A percentile compares a stretch with the other conserved stretches of the same genome.
Conservation (phyloP, 2,797 vertebrate species). For the Clamator glandarius region DNA sequence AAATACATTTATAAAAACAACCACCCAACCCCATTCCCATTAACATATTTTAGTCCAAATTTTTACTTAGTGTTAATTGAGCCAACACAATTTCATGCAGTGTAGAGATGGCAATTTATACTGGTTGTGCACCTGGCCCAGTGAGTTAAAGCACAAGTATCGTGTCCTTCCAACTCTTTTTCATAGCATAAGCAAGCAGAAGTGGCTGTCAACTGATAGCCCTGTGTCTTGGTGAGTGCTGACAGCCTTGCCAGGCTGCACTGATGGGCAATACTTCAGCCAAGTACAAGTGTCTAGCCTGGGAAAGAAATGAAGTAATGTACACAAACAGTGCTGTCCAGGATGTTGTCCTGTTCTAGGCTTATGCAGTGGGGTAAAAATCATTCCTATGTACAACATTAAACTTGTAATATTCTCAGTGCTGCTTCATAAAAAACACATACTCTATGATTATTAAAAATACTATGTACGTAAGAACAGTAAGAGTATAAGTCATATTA, state of each 20-base stretch:
- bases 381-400: too few relatives aligned
- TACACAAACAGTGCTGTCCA: neutral
- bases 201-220: neutral
- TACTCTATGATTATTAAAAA: neutral
- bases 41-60: neutral
- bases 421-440: neutral
- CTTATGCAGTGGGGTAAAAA: neutral
- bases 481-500: neutral
- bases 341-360: neutral
- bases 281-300: neutral
- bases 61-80: neutral
- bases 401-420: neutral
- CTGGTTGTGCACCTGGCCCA: neutral
- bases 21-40: fast-evolving
- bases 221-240: neutral
- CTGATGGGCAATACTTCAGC: neutral
- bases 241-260: neutral
- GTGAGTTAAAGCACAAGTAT: neutral
- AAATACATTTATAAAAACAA: neutral
- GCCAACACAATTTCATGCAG: neutral
- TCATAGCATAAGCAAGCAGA: neutral
- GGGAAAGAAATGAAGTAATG: neutral
- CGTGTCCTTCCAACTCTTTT: neutral
- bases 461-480: neutral
- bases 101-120: neutral